These are phyloP conservation scores for Pedetes capensis DNA, from an alignment of 2,113 vertebrate genomes.

Conservation along the genomic window DNA sequence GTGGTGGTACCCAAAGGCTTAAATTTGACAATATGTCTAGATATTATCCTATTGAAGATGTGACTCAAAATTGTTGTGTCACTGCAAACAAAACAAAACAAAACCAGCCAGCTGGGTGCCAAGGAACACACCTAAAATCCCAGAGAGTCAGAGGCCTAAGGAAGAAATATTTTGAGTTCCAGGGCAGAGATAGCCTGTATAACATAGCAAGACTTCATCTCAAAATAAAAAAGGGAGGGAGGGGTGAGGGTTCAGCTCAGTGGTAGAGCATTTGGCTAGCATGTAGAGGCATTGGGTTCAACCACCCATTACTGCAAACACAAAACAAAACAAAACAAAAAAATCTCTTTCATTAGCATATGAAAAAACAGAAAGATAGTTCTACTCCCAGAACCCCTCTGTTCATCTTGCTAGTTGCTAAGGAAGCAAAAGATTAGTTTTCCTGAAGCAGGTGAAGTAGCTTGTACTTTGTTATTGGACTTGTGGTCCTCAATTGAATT, in stretches of 20 bases:
- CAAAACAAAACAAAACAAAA: background rate
- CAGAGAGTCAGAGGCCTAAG: no score
- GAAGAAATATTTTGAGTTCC: no score
- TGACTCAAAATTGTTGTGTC: constrained; percentile 86
- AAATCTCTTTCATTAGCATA: constrained; percentile 87
- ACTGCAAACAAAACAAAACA: constrained; percentile 84
- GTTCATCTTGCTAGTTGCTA: constrained; percentile 88
- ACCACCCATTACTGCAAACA: no score
- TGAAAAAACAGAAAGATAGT: constrained; percentile 84
- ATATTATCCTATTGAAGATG: constrained; percentile 91
- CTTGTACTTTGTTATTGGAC: constrained; percentile 89
- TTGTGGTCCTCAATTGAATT: constrained; percentile 88
- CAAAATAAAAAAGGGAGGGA: no score
- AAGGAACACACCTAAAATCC: no score
- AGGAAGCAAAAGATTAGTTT: constrained; percentile 91
- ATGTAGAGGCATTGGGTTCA: no score
- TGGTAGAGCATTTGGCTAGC: no score
- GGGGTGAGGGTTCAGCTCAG: no score
- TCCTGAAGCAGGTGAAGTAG: constrained; percentile 91
- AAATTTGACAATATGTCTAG: constrained; percentile 90
- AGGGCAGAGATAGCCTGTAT: no score
- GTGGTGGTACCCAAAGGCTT: constrained; percentile 88
- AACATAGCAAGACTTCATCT: no score
- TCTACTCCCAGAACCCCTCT: constrained; percentile 89
- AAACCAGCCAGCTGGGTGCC: no score